phyloP scores from a whole-genome alignment of 2,888 invertebrate genomes.

The Rotaria magnacalcarata region DNA sequence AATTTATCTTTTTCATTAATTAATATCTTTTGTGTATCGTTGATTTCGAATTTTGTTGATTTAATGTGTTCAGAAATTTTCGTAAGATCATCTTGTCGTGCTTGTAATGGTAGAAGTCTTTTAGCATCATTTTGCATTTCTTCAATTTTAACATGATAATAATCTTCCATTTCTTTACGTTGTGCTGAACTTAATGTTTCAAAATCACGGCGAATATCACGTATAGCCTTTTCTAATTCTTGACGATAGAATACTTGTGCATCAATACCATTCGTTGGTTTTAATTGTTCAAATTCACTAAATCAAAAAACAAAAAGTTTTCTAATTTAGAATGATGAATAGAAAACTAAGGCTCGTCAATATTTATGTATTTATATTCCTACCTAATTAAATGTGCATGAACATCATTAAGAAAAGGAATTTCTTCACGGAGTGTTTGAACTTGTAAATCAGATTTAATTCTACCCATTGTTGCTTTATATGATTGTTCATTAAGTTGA shows the following conservation, averaged over 20 bases:
- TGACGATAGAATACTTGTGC: constrained; percentile 44
- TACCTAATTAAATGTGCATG: constrained; percentile 43
- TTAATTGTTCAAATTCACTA: constrained; percentile 37
- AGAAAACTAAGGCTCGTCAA: too few species aligned
- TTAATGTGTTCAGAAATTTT: not conserved
- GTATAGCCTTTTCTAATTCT: constrained; percentile 46
- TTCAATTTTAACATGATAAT: constrained; percentile 43
- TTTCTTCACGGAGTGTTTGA: constrained; percentile 46
- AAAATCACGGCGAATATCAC: constrained; percentile 46
- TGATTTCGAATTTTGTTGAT: not conserved
- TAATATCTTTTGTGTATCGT: not conserved
- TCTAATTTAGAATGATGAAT: too few species aligned
- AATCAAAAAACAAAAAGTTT: not conserved
- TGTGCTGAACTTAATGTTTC: constrained; percentile 40
- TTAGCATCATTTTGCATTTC: constrained; percentile 36
- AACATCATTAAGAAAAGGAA: constrained; percentile 45
- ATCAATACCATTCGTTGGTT: constrained; percentile 39
- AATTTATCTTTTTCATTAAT: constrained; percentile 14
- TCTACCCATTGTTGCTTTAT: not conserved
- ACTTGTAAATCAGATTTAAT: constrained; percentile 43
- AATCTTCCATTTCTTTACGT: constrained; percentile 45
- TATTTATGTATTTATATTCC: not conserved
- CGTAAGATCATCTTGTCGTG: not conserved
- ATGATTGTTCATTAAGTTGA: constrained; percentile 1
- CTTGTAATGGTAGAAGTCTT: constrained; percentile 36